Evolutionary conservation across 2,797 vertebrate genomes (phyloP).

Genomic region (Brachyrhaphis roseni): DNA sequence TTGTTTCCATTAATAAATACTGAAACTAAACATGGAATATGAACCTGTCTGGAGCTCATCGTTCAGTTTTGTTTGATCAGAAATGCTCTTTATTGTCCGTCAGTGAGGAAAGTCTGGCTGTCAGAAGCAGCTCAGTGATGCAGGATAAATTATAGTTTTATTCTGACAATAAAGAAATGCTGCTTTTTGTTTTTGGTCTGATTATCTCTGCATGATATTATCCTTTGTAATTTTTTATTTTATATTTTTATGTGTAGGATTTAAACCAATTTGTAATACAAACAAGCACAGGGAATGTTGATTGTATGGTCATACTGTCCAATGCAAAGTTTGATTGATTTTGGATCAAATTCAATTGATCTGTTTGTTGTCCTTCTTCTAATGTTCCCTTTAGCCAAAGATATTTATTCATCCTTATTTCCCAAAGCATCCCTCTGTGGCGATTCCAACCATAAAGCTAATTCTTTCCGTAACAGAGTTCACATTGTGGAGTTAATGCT

Average conservation of each 20-base stretch:
- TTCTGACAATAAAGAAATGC: background rate
- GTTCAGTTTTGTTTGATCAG: background rate
- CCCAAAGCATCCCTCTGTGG: background rate
- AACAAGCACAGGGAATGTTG: background rate
- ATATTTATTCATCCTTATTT: conserved; percentile 1
- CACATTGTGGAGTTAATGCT: conserved; percentile 3
- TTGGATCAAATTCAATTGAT: background rate
- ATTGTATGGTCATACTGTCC: background rate
- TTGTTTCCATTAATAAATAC: too few relatives aligned
- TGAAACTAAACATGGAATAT: background rate
- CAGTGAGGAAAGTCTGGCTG: too few relatives aligned
- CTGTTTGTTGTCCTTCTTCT: background rate
- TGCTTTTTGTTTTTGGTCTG: background rate
- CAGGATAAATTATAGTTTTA: background rate
- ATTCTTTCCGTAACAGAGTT: background rate
- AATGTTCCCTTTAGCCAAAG: background rate
- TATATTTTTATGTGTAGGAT: background rate
- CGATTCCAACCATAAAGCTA: conserved; percentile 17
- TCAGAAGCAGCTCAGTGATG: too few relatives aligned
- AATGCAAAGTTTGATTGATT: background rate
- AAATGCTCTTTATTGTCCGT: too few relatives aligned
- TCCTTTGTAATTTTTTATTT: background rate
- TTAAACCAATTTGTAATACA: background rate
- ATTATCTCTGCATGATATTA: background rate
- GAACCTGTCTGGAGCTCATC: background rate